Conservation (phyloP, 2,797 vertebrate genomes). For the Antennarius maculatus region DNA sequence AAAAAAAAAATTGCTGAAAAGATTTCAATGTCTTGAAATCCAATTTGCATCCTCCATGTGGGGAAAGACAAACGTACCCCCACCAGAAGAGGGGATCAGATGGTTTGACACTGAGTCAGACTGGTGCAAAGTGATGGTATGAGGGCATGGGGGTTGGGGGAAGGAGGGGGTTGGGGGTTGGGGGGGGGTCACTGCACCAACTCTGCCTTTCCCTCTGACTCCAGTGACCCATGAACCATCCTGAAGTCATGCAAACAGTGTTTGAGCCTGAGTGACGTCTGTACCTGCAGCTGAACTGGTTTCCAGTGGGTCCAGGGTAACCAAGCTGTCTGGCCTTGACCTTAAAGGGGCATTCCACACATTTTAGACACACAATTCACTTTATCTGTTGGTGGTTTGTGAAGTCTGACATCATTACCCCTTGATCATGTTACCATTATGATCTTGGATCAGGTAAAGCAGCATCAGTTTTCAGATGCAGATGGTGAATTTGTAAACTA, state of each 20-base stretch:
- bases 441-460: not conserved
- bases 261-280: slow-evolving; percentile 6
- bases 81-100: not conserved
- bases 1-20: slow-evolving; percentile 22
- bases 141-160: not conserved
- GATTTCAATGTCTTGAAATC: slow-evolving; percentile 22
- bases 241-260: slow-evolving; percentile 14
- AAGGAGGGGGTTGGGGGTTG: too few species aligned
- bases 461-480: not conserved
- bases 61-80: not conserved
- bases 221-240: slow-evolving; percentile 11
- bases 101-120: slow-evolving; percentile 12
- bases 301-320: slow-evolving; percentile 19
- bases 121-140: slow-evolving; percentile 1
- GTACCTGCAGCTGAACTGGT: slow-evolving; percentile 16
- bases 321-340: not conserved
- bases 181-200: not conserved
- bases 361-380: not conserved
- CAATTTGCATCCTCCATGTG: slow-evolving; percentile 18
- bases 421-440: slow-evolving; percentile 6
- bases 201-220: slow-evolving; percentile 18
- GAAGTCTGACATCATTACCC: not conserved
- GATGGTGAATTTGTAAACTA: not conserved
- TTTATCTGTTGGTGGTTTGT: not conserved
- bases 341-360: slow-evolving; percentile 8